These are phyloP conservation scores for Pocota personata DNA, from an alignment of 2,888 invertebrate genomes.

Conservation along the genomic window DNA sequence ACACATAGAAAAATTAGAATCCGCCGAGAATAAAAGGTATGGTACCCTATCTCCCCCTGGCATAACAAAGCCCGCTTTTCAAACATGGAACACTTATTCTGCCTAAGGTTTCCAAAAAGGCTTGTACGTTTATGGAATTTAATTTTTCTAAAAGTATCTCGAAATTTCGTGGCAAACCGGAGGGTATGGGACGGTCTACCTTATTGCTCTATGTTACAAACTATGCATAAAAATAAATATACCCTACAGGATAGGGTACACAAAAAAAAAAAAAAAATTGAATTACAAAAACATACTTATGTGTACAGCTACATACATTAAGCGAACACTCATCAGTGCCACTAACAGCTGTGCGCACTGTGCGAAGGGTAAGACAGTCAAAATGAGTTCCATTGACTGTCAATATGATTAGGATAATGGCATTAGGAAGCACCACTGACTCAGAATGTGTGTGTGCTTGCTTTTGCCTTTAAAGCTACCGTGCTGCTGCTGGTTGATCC, in stretches of 20 bases:
- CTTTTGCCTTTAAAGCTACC: constrained; percentile 19
- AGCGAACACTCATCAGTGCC: constrained; percentile 52
- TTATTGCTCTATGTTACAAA: too few species aligned
- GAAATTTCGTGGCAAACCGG: too few species aligned
- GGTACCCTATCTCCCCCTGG: neutral
- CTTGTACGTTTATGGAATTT: too few species aligned
- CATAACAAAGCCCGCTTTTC: too few species aligned
- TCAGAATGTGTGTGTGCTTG: constrained; percentile 2
- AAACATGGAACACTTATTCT: too few species aligned
- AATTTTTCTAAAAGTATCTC: too few species aligned
- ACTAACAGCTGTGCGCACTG: constrained; percentile 40
- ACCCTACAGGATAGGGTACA: neutral
- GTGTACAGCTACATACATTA: constrained; percentile 18
- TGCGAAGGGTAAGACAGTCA: constrained; percentile 28
- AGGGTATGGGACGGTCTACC: too few species aligned
- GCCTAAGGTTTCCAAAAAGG: too few species aligned
- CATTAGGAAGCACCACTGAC: constrained; percentile 20
- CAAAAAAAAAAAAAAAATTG: neutral
- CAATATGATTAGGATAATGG: constrained; percentile 58
- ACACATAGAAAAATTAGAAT: neutral
- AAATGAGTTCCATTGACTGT: constrained; percentile 59
- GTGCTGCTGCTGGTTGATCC: neutral
- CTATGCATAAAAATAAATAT: neutral
- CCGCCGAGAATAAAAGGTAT: neutral
- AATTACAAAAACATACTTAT: constrained; percentile 1